These are phyloP conservation scores for Myotis myotis DNA, from an alignment of 2,797 vertebrate genomes.

Conservation along the genomic window DNA sequence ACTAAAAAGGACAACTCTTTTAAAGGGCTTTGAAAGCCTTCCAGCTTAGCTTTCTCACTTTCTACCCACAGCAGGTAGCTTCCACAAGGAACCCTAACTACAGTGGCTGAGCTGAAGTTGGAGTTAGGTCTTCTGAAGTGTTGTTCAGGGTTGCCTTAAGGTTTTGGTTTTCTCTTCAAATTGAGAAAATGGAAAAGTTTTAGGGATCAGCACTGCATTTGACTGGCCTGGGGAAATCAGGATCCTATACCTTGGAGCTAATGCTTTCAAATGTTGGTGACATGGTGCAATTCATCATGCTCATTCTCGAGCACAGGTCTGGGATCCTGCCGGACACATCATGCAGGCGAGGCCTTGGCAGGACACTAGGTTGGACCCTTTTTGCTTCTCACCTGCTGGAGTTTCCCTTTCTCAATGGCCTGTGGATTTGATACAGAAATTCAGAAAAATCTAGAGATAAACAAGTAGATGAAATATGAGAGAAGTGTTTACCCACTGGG, in stretches of 20 bases:
- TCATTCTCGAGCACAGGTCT: neutral
- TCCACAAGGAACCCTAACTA: neutral
- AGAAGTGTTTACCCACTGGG: neutral
- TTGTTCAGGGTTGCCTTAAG: neutral
- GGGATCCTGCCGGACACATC: neutral
- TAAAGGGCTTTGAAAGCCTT: neutral
- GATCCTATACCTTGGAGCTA: neutral
- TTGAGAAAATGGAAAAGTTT: neutral
- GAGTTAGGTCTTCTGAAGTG: neutral
- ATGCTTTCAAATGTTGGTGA: neutral
- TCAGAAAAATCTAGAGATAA: slow-evolving; percentile 21
- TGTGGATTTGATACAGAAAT: slow-evolving; percentile 23
- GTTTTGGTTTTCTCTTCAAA: neutral
- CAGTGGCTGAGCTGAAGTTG: neutral
- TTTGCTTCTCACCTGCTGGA: neutral
- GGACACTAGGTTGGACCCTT: neutral
- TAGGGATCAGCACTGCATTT: neutral
- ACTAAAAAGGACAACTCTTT: neutral
- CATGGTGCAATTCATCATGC: neutral
- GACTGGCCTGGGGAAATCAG: neutral
- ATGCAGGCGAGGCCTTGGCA: neutral
- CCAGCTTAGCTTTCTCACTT: neutral
- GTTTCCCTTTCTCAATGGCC: neutral
- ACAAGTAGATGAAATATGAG: neutral
- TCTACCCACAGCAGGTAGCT: neutral